These are phyloP conservation scores for Tolmerus cingulatus DNA, from an alignment of 2,888 invertebrate species.

Conservation along the genomic window DNA sequence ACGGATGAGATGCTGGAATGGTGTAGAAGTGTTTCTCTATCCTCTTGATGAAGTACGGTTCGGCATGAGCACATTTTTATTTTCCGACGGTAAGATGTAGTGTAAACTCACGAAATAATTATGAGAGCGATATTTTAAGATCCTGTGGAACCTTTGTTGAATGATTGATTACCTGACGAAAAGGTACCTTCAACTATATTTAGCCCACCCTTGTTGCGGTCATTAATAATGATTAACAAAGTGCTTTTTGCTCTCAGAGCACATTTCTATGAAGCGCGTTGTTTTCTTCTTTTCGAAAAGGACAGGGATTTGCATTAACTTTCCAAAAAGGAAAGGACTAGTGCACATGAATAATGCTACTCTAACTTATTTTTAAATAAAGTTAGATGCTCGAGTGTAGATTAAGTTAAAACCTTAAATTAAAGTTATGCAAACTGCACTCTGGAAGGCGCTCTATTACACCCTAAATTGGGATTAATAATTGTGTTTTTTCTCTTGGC, in stretches of 20 bases:
- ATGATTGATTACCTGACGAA: neutral
- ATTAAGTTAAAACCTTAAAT: neutral
- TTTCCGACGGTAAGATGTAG: neutral
- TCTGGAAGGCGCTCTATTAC: too few species aligned
- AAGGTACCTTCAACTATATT: neutral
- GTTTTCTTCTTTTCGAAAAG: neutral
- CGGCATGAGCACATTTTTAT: neutral
- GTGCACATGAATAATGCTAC: neutral
- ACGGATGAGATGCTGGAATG: neutral
- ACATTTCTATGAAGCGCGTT: neutral
- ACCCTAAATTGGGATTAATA: too few species aligned
- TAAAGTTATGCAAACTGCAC: neutral
- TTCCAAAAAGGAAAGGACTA: neutral
- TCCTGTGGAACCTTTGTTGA: neutral
- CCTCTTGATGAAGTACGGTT: neutral
- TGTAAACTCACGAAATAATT: neutral
- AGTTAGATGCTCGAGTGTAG: neutral
- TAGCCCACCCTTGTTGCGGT: neutral
- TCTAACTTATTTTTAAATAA: neutral
- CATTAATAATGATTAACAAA: neutral
- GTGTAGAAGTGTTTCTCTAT: neutral
- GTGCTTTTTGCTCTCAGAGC: neutral
- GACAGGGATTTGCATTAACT: neutral
- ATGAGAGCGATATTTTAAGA: neutral
- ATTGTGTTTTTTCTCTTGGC: too few species aligned